Percentiles rank a stretch among this genome's conserved stretches.
These are phyloP conservation scores for Lasioglossum lativentre DNA, from an alignment of 2,888 invertebrate genomes.

Conservation along the genomic window DNA sequence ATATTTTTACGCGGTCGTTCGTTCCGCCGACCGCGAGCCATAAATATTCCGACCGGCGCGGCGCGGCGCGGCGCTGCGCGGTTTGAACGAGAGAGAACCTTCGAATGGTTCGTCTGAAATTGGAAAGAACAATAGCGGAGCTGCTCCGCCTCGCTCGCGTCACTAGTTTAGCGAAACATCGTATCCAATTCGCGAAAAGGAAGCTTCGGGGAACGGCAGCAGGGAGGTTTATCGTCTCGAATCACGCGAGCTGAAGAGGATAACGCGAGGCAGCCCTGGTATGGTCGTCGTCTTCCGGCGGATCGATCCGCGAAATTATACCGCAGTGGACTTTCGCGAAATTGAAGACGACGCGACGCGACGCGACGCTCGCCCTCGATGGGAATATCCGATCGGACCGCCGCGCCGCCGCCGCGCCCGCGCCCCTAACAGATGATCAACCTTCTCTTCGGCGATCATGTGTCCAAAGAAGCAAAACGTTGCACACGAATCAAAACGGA, in stretches of 20 bases:
- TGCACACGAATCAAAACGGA: too few species aligned
- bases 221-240: not conserved
- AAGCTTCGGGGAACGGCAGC: not conserved
- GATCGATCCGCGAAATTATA: constrained; percentile 10
- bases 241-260: not conserved
- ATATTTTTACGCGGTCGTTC: not conserved
- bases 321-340: not conserved
- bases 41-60: not conserved
- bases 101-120: not conserved
- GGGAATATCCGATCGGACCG: too few species aligned
- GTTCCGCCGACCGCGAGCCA: not conserved
- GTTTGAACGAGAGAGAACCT: not conserved
- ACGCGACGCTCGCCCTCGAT: not conserved
- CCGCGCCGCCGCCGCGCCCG: too few species aligned
- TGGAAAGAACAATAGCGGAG: constrained; percentile 12
- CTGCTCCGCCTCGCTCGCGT: not conserved
- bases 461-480: too few species aligned
- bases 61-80: too few species aligned
- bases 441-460: too few species aligned
- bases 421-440: too few species aligned
- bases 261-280: too few species aligned
- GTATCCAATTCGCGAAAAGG: not conserved
- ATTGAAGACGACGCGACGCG: not conserved
- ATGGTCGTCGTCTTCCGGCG: too few species aligned
- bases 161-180: constrained; percentile 19